Conservation (phyloP, 1,140 invertebrate species). For the Saccostrea glomerata region DNA sequence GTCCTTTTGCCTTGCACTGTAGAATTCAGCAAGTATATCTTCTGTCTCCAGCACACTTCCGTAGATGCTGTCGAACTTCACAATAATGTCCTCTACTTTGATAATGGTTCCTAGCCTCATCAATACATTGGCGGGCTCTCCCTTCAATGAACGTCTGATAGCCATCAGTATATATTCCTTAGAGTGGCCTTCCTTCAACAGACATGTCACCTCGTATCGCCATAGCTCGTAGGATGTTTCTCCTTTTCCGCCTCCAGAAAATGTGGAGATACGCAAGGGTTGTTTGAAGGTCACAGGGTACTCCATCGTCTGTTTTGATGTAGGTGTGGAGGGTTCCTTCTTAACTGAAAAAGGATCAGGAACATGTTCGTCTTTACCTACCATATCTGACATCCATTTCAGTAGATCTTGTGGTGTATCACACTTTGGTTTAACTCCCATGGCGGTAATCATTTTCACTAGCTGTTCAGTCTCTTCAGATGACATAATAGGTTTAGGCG, state of each 20-base stretch:
- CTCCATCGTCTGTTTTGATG: too few species aligned
- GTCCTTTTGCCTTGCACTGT: constrained; percentile 34
- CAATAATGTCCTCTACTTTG: constrained; percentile 13
- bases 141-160: constrained; percentile 37
- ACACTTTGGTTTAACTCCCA: too few species aligned
- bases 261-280: constrained; percentile 20
- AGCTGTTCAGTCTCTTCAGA: too few species aligned
- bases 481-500: too few species aligned
- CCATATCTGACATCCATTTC: too few species aligned
- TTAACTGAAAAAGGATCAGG: too few species aligned
- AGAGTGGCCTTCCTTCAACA: neutral
- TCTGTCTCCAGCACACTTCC: constrained; percentile 35
- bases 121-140: neutral
- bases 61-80: constrained; percentile 54
- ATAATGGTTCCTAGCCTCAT: constrained; percentile 45
- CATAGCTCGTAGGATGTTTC: constrained; percentile 34
- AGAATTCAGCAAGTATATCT: constrained; percentile 17
- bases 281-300: too few species aligned
- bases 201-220: constrained; percentile 41
- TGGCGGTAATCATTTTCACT: too few species aligned
- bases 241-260: constrained; percentile 45
- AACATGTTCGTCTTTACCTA: too few species aligned
- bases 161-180: constrained; percentile 1
- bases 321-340: too few species aligned
- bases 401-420: too few species aligned